Percentiles rank a stretch among this genome's conserved stretches.
phyloP scores from a whole-genome alignment of 2,888 invertebrate genomes.

The Chymomyza fuscimana region DNA sequence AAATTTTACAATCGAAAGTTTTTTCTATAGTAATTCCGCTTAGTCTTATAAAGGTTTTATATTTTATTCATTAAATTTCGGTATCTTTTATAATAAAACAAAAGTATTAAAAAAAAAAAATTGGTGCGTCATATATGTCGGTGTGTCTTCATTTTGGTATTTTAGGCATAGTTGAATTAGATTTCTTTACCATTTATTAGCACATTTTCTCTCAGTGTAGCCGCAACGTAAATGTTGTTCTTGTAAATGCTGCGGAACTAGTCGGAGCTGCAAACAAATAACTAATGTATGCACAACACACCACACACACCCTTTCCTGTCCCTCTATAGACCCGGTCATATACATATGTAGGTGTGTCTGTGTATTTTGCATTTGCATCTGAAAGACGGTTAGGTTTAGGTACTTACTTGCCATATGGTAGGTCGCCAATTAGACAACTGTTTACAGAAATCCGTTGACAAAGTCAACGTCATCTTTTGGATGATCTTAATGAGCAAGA shows the following conservation, averaged over 20 bases:
- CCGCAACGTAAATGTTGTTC: not conserved
- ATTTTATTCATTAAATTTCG: too few relatives aligned
- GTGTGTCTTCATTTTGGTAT: too few relatives aligned
- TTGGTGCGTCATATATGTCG: too few relatives aligned
- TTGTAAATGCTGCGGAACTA: constrained; percentile 9
- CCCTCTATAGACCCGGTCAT: not conserved
- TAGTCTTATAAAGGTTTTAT: too few relatives aligned
- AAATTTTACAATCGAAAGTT: too few relatives aligned
- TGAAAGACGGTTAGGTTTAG: constrained; percentile 38
- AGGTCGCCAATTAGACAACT: not conserved
- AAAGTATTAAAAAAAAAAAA: too few relatives aligned
- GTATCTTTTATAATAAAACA: too few relatives aligned
- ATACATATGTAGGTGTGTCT: not conserved
- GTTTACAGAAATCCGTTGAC: not conserved
- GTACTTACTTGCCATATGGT: not conserved
- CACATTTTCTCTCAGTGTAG: not conserved
- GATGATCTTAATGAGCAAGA: not conserved
- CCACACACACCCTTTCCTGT: constrained; percentile 31
- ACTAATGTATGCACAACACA: constrained; percentile 62
- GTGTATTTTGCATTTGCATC: constrained; percentile 55
- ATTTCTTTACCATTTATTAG: too few relatives aligned
- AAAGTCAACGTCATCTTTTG: not conserved
- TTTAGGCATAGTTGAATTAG: too few relatives aligned
- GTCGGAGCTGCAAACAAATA: constrained; percentile 53
- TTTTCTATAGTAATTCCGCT: too few relatives aligned